Percentiles rank a stretch among this genome's conserved stretches.
Conservation (phyloP, 2,888 invertebrate genomes). For the Lysandra bellargus region DNA sequence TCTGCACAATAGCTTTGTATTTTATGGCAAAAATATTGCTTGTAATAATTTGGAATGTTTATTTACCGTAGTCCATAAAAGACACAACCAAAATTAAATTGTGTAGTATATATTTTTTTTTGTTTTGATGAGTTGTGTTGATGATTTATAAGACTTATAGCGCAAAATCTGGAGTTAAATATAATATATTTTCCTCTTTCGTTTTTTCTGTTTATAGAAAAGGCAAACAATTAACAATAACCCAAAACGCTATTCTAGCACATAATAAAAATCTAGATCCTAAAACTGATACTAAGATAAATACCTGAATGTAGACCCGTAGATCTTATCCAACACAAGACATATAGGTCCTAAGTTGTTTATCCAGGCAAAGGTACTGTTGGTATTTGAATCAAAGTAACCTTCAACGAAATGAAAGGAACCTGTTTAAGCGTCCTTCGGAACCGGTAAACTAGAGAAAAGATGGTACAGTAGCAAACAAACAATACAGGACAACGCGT, state of each 20-base stretch:
- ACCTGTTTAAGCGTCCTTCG: conserved; percentile 55
- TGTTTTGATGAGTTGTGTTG: too few species aligned
- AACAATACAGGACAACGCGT: conserved; percentile 26
- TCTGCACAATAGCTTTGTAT: neutral
- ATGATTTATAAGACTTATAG: too few species aligned
- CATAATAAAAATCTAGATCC: neutral
- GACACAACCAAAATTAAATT: neutral
- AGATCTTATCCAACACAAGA: neutral
- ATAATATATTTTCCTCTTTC: too few species aligned
- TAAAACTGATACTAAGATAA: neutral
- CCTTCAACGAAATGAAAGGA: conserved; percentile 35
- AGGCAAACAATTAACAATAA: too few species aligned
- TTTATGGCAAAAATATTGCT: neutral
- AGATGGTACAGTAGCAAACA: conserved; percentile 45
- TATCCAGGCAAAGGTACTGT: conserved; percentile 7
- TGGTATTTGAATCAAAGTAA: conserved; percentile 42
- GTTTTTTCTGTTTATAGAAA: too few species aligned
- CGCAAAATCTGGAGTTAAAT: too few species aligned
- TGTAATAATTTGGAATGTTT: neutral
- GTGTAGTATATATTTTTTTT: too few species aligned
- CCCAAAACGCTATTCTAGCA: neutral
- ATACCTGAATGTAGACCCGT: neutral
- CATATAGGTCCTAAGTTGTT: conserved; percentile 7
- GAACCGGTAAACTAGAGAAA: conserved; percentile 59
- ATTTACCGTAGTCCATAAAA: neutral